phyloP scores from a whole-genome alignment of 2,797 vertebrate species.

The Anguilla marmorata region DNA sequence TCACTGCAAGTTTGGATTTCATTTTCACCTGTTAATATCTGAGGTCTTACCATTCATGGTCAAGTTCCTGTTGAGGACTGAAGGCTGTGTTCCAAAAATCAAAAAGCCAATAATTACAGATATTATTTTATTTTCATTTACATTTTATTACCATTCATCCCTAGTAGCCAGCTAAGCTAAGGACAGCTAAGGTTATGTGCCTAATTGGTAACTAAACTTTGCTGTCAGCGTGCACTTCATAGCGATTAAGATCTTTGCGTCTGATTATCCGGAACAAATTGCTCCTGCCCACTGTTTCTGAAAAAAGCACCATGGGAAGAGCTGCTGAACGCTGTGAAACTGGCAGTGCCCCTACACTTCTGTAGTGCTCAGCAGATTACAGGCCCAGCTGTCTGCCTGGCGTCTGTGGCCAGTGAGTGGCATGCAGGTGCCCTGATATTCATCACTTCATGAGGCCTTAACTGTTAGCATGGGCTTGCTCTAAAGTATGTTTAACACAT shows the following conservation, averaged over 20 bases:
- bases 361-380: neutral
- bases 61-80: neutral
- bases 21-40: neutral
- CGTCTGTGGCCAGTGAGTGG: neutral
- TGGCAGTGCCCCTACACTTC: neutral
- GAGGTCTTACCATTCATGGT: constrained; percentile 9
- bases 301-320: neutral
- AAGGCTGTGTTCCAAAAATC: neutral
- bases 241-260: neutral
- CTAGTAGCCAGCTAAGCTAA: neutral
- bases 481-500: neutral
- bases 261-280: neutral
- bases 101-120: neutral
- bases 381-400: neutral
- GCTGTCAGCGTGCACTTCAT: neutral
- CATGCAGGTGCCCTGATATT: neutral
- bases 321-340: neutral
- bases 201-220: neutral
- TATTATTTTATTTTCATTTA: neutral
- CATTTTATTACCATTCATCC: neutral
- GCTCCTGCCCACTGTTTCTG: neutral
- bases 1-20: neutral
- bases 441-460: neutral
- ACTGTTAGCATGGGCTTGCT: neutral
- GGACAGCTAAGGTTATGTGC: neutral